A percentile compares a stretch with the other conserved stretches of the same genome.
These are phyloP conservation scores for Lepidothrix coronata DNA, from an alignment of 2,113 vertebrate genomes.

Conservation along the genomic window DNA sequence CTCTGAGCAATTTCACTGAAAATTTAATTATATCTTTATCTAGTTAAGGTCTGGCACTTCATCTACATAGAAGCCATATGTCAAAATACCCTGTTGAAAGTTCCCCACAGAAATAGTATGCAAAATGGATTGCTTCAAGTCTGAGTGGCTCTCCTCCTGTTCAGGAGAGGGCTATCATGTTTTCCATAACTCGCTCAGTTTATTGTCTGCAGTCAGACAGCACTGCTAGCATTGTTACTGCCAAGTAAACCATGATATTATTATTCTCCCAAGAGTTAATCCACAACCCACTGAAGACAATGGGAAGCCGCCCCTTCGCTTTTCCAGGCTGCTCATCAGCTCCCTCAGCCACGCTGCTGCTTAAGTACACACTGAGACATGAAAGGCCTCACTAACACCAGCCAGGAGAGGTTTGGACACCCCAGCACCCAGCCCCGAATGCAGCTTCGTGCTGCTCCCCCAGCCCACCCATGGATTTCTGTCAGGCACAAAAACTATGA, in stretches of 20 bases:
- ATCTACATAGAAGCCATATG: neutral
- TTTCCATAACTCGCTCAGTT: conserved; percentile 29
- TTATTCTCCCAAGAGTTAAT: conserved; percentile 30
- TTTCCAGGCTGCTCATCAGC: neutral
- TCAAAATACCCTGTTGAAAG: neutral
- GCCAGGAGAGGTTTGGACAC: neutral
- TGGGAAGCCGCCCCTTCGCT: neutral
- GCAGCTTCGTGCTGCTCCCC: neutral
- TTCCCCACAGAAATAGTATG: neutral
- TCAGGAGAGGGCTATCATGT: conserved; percentile 31
- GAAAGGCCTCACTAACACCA: neutral
- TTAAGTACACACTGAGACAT: neutral
- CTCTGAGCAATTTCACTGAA: neutral
- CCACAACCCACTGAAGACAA: conserved; percentile 34
- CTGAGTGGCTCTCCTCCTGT: conserved; percentile 3
- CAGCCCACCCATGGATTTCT: neutral
- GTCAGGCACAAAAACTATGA: accelerated
- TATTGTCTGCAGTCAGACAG: conserved; percentile 43
- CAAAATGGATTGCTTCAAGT: neutral
- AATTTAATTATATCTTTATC: neutral
- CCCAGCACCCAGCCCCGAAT: neutral
- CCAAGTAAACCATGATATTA: conserved; percentile 54
- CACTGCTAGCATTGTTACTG: conserved; percentile 39
- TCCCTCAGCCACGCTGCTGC: neutral
- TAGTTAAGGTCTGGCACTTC: neutral